Evolutionary conservation across 2,797 vertebrate species (phyloP), one percentile per base, ranked within the genome.

Genomic region (Nannoperca obscura): DNA sequence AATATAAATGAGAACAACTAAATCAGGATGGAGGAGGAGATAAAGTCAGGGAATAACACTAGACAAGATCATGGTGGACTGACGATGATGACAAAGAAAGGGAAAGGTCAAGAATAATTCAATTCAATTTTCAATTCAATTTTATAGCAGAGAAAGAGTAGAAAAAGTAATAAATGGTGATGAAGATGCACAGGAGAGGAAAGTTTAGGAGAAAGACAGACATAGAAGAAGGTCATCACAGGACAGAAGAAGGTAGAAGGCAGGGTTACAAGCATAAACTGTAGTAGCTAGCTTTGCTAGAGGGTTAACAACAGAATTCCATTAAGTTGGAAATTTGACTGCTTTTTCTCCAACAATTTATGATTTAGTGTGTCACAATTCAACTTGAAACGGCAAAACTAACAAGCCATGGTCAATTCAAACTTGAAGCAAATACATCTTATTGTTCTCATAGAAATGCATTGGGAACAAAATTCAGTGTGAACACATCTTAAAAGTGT

Each of bases 1-100:
- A 59, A 71, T 75, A 54, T 30, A 44, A 55, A 50, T 15, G 22
- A 84, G 13, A 65, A 46, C 19, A 74, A 63, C 17, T 49, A 67
- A 71, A 65, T 14, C 1, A 13, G 22, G 30, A 59, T 46, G 44
- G 46, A 50, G 14, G 27, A 52, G 40, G 19, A 74, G n/a, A 32
- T 71, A 13, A 62, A 27, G 17, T 38, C 34, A 50, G 22, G 15
- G 5, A 71, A 19, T 30, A 55, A 55, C 32, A 30, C 30, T 22
- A 30, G 9, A n/a, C 30, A 2, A 3, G 49, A 30, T 44, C 49
- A 46, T 19, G 19, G 40, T n/a, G 0, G n/a, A 17, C 17, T 50
- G 32, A 50, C 63, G 34, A 34, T 34, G 32, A 60, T 62, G 66
- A 66, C 46, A 38, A 52, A 71, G 64, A 44, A 5, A 36, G 47